A percentile compares a stretch with the other conserved stretches of the same genome.
These are phyloP conservation scores for Atrina japonica DNA, from an alignment of 2,888 invertebrate genomes.

Conservation along the genomic window DNA sequence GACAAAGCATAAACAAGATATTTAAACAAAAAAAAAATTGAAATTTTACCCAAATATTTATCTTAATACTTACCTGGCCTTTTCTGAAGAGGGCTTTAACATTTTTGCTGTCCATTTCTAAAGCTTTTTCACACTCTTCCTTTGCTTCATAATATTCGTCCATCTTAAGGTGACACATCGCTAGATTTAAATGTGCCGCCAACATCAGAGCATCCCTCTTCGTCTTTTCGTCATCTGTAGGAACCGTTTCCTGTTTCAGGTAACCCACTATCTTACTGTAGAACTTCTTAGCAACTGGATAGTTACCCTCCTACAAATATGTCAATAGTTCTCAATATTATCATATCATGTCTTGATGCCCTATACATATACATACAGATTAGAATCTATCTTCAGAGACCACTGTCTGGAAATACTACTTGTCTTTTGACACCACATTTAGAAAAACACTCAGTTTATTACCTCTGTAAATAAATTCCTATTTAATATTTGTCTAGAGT, in stretches of 20 bases:
- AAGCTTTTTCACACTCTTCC: slow-evolving; percentile 88
- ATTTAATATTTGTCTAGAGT: too few relatives aligned
- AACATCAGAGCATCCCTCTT: slow-evolving; percentile 84
- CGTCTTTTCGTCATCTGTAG: slow-evolving; percentile 80
- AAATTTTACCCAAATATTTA: neutral
- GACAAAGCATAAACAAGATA: too few relatives aligned
- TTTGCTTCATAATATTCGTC: slow-evolving; percentile 88
- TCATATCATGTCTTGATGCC: too few relatives aligned
- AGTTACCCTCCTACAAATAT: slow-evolving; percentile 84
- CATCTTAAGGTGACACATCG: slow-evolving; percentile 90
- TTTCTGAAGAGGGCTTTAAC: slow-evolving; percentile 95
- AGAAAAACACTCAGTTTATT: too few relatives aligned
- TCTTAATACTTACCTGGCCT: slow-evolving; percentile 84
- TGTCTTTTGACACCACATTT: too few relatives aligned
- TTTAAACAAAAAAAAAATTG: too few relatives aligned
- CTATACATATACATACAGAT: too few relatives aligned
- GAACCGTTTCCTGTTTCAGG: slow-evolving; percentile 84
- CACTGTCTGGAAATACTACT: too few relatives aligned
- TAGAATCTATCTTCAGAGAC: too few relatives aligned
- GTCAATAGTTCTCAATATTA: too few relatives aligned
- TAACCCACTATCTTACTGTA: slow-evolving; percentile 89
- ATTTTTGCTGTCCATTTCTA: slow-evolving; percentile 88
- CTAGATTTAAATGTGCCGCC: slow-evolving; percentile 89
- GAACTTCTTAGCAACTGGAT: slow-evolving; percentile 90
- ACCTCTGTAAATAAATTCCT: neutral